Conservation (phyloP, 2,113 vertebrate genomes). For the Serranochromis macrocephalus region DNA sequence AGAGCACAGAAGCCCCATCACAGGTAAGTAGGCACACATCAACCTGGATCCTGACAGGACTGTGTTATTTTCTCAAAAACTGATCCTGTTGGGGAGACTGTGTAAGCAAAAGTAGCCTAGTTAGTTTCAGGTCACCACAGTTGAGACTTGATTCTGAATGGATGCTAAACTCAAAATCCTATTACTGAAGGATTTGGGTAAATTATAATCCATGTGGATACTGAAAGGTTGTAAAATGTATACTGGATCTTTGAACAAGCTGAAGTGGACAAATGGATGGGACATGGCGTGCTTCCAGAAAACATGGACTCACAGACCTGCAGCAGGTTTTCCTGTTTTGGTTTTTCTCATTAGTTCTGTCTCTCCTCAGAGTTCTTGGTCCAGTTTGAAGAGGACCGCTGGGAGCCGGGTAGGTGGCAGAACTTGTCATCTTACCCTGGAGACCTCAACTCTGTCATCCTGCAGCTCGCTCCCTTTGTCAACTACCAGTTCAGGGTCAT, state of each 20-base stretch:
- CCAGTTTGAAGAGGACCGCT: slow-evolving; percentile 88
- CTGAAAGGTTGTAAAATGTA: neutral
- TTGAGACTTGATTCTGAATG: neutral
- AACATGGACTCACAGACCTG: neutral
- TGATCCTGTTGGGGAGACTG: neutral
- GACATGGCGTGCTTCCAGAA: neutral
- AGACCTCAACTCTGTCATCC: slow-evolving; percentile 80
- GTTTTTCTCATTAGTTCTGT: neutral
- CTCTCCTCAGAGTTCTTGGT: slow-evolving; percentile 79
- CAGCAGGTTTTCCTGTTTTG: neutral
- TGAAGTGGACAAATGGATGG: neutral
- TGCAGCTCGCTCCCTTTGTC: slow-evolving; percentile 84
- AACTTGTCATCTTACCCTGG: slow-evolving; percentile 82
- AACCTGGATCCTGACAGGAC: neutral
- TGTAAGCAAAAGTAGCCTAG: neutral
- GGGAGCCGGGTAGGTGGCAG: slow-evolving; percentile 82
- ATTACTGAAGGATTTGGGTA: neutral
- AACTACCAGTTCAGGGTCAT: slow-evolving; percentile 96
- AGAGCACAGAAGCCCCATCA: slow-evolving; percentile 89
- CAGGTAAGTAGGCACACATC: slow-evolving; percentile 60
- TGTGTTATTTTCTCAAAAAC: neutral
- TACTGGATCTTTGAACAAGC: neutral
- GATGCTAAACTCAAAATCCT: neutral
- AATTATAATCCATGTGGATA: neutral
- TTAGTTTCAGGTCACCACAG: neutral